Conservation (phyloP, 2,113 vertebrate species). For the Butorides virescens region DNA sequence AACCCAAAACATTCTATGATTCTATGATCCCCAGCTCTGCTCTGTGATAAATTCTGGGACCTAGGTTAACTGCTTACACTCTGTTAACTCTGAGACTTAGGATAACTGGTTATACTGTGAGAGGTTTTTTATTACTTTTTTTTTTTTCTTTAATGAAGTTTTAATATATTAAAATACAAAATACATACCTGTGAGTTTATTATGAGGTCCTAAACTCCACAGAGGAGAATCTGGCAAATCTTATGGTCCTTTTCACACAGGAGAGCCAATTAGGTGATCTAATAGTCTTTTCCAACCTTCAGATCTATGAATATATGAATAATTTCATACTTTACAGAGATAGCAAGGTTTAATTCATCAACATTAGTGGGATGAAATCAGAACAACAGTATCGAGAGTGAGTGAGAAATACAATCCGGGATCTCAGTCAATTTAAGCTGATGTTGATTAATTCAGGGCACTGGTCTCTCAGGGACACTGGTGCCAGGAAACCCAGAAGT, state of each 20-base stretch:
- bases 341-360: background rate
- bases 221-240: background rate
- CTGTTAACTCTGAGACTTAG: background rate
- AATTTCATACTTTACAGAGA: background rate
- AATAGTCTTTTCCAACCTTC: background rate
- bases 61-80: background rate
- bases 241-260: background rate
- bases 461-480: background rate
- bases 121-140: no score
- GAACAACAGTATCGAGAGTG: background rate
- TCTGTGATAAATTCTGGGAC: background rate
- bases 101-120: background rate
- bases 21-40: background rate
- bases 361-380: background rate
- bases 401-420: background rate
- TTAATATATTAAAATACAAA: background rate
- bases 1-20: no score
- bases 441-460: background rate
- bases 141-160: background rate
- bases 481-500: background rate
- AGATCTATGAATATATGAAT: background rate
- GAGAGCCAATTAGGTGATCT: rapidly evolving
- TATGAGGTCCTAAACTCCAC: background rate
- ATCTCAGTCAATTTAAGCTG: background rate
- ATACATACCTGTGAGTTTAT: background rate